Evolutionary conservation across 64 coral and sea anemone species (phyloP).

Genomic region (Anthopleura sola): DNA sequence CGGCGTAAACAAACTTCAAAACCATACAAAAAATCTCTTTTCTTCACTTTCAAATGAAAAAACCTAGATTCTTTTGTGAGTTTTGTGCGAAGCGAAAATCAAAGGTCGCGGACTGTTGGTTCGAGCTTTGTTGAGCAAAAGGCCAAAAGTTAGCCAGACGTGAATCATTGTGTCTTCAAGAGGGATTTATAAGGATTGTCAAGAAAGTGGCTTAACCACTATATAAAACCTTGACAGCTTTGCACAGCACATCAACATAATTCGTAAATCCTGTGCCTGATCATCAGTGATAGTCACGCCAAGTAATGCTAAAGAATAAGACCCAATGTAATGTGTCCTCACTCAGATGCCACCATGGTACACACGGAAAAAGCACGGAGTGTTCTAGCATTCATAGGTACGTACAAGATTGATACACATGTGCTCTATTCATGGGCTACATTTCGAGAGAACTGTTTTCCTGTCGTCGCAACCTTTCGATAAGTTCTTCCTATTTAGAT

Average conservation of each 20-base stretch:
- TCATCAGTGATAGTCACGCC: background rate
- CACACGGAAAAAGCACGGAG: background rate
- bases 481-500: background rate
- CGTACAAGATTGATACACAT: background rate
- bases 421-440: background rate
- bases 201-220: constrained; percentile 26
- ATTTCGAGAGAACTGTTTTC: background rate
- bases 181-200: constrained; percentile 34
- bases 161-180: constrained; percentile 21
- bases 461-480: background rate
- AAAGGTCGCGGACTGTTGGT: background rate
- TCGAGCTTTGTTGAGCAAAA: constrained; percentile 6
- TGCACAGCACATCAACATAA: constrained; percentile 20
- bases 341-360: background rate
- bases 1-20: background rate
- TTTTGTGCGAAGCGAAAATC: background rate
- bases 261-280: constrained; percentile 28
- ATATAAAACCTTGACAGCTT: constrained; percentile 23
- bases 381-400: constrained; percentile 8
- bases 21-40: background rate
- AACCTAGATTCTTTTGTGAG: too few relatives aligned
- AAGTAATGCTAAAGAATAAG: constrained; percentile 4
- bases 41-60: background rate
- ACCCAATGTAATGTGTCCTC: background rate
- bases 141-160: constrained; percentile 25